Evolutionary conservation across 2,888 invertebrate species (phyloP), one percentile per base, ranked within the genome.

Genomic region (Drosophila leonis): DNA sequence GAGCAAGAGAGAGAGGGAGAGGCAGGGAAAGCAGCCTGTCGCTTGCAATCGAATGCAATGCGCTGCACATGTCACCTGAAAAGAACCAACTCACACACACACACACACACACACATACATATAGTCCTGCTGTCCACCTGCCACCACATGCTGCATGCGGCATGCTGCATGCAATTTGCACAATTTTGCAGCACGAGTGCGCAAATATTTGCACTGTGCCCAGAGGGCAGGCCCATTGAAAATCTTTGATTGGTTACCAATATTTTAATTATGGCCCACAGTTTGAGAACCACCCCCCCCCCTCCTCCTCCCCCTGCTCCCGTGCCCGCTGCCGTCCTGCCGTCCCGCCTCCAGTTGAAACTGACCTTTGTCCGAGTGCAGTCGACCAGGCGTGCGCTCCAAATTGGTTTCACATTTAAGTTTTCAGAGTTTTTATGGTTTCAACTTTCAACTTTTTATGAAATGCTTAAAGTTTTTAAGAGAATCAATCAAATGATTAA

Each of bases 181-280:
- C 90, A 89, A 90, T 90, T 89, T 90, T 87, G 89, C 84, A 81
- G 89, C 87, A 81, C 84, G 80, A 84, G 75, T 87, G 82, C 78
- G 72, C 89, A 90, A 82, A 88, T 89, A 89, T 88, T 86, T 82
- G 78, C 59, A 65, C 18, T 57, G 42, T 12, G 29, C 37, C 54
- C 24, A 18, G 27, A 39, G 54, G 37, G 37, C 39, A 57, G 49
- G 48, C 39, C 74, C 77, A 88, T 85, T 85, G 78, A 80, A 75
- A 75, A 74, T 75, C 78, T 75, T 84, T 90, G 88, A 88, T 90
- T 88, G 88, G 90, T 88, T 83, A 90, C 78, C 90, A 88, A 88
- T 90, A 90, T 90, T 90, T 89, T 90, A 88, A 88, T 88, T 88
- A 90, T 90, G 90, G 69, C 65, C 78, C 44, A 67, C 70, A 63